phyloP scores from a whole-genome alignment of 2,113 vertebrate species.

The Larimichthys crocea region DNA sequence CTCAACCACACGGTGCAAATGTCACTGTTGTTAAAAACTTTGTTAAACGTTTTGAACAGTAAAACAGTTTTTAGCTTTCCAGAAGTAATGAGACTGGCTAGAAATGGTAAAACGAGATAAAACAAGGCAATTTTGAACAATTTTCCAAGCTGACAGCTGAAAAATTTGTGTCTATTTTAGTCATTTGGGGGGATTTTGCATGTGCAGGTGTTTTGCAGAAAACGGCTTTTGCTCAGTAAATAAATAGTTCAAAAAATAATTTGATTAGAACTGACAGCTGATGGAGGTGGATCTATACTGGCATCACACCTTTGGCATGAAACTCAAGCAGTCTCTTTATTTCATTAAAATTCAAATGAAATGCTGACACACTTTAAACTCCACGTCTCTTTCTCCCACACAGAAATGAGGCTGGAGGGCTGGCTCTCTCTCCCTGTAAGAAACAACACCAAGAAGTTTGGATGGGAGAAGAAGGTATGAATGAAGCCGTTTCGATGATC shows the following conservation, averaged over 20 bases:
- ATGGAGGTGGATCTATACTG: neutral
- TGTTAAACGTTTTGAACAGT: neutral
- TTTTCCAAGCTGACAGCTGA: too few species aligned
- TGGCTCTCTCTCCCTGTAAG: slow-evolving; percentile 98
- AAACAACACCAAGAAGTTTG: slow-evolving; percentile 98
- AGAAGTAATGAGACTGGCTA: neutral
- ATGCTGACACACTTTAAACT: too few species aligned
- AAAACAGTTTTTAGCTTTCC: neutral
- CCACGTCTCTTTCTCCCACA: neutral
- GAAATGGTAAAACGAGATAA: neutral
- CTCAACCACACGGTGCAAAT: neutral
- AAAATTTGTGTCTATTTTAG: too few species aligned
- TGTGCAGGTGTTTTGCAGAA: neutral
- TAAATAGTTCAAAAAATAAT: neutral
- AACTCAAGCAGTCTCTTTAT: too few species aligned
- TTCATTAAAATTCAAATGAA: neutral
- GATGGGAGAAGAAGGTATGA: slow-evolving; percentile 95
- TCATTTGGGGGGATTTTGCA: neutral
- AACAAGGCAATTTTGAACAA: neutral
- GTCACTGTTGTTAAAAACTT: too few species aligned
- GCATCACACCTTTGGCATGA: neutral
- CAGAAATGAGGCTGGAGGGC: slow-evolving; percentile 94
- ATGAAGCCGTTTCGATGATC: neutral
- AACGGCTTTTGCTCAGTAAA: neutral
- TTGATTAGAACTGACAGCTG: neutral